phyloP scores from a whole-genome alignment of 2,113 vertebrate species.

The Alethe castanea region DNA sequence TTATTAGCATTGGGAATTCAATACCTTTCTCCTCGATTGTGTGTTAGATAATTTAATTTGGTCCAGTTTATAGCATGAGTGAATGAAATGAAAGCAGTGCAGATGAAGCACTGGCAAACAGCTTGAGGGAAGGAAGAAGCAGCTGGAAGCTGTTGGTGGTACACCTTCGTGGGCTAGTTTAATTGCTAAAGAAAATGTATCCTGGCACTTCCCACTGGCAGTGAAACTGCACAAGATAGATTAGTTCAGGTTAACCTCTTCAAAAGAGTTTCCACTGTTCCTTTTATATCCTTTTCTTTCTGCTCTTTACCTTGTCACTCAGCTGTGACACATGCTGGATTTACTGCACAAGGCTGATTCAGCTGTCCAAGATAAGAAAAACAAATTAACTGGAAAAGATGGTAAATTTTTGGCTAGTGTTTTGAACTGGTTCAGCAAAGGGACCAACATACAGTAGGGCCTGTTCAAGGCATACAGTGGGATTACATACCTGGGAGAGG shows the following conservation, averaged over 20 bases:
- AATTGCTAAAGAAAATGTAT: background rate
- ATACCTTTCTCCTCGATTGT: background rate
- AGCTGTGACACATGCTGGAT: background rate
- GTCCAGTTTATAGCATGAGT: background rate
- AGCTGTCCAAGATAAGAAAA: background rate
- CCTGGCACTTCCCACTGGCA: background rate
- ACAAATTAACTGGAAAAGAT: background rate
- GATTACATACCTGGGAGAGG: background rate
- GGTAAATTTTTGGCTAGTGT: background rate
- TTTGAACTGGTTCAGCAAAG: background rate
- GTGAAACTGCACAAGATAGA: background rate
- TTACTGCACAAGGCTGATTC: background rate
- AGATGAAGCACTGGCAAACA: background rate
- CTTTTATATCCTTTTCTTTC: background rate
- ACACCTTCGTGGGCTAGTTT: background rate
- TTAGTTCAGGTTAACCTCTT: background rate
- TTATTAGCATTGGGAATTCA: background rate
- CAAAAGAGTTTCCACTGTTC: background rate
- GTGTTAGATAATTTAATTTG: background rate
- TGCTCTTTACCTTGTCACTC: background rate
- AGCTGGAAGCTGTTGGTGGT: background rate
- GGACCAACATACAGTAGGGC: background rate
- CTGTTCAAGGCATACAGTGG: background rate
- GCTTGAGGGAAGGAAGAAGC: background rate
- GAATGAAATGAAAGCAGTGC: background rate